phyloP scores from a whole-genome alignment of 2,797 vertebrate genomes.

The Sebastes hubbsi region DNA sequence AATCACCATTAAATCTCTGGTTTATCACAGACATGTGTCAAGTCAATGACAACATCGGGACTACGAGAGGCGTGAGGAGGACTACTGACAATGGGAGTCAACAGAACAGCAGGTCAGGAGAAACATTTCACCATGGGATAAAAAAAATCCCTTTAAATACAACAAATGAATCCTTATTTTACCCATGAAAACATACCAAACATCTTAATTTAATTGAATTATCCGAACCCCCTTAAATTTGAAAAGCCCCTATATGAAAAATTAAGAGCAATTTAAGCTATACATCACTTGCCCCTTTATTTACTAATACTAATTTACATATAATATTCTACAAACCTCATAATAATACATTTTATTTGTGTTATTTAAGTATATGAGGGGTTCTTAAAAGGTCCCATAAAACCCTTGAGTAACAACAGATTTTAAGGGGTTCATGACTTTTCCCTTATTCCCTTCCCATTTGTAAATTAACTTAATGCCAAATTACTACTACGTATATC shows the following conservation, averaged over 20 bases:
- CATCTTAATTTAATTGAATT: background rate
- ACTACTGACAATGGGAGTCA: background rate
- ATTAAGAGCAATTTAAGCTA: background rate
- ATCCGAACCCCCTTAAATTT: background rate
- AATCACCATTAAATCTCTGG: background rate
- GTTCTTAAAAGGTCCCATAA: background rate
- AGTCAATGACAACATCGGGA: slow-evolving; percentile 44
- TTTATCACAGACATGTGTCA: slow-evolving; percentile 71
- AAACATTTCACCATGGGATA: background rate
- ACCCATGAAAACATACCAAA: background rate
- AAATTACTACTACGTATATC: background rate
- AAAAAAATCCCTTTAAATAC: background rate
- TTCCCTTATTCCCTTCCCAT: background rate
- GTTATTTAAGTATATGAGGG: background rate
- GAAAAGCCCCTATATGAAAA: background rate
- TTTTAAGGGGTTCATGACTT: background rate
- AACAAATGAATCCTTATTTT: background rate
- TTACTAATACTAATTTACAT: background rate
- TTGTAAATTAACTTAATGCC: background rate
- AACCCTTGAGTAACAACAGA: background rate
- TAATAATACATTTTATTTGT: background rate
- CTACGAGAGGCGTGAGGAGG: slow-evolving; percentile 62
- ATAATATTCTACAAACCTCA: background rate
- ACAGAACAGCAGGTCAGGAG: slow-evolving; percentile 49
- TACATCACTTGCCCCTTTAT: background rate